phyloP scores from a whole-genome alignment of 2,888 invertebrate genomes.

The Xestoiulus laeticollis region DNA sequence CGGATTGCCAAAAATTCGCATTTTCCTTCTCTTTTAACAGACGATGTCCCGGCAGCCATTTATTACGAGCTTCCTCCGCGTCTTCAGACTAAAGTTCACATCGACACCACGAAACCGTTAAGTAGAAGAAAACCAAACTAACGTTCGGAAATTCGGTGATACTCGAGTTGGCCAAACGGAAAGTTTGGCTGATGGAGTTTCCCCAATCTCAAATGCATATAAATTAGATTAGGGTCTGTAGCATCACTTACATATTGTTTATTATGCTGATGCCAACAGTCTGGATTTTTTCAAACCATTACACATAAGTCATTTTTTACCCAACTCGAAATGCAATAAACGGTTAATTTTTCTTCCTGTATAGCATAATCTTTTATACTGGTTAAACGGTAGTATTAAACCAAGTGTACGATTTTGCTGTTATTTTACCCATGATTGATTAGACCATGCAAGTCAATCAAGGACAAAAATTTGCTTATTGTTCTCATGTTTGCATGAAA shows the following conservation, averaged over 20 bases:
- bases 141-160: not conserved
- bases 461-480: not conserved
- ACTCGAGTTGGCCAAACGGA: not conserved
- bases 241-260: not conserved
- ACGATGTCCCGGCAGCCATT: constrained; percentile 81
- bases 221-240: not conserved
- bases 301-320: constrained; percentile 23
- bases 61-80: constrained; percentile 79
- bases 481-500: not conserved
- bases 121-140: constrained; percentile 52
- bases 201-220: not conserved
- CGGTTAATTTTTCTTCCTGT: constrained; percentile 1
- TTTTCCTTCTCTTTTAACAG: constrained; percentile 67
- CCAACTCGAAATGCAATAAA: not conserved
- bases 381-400: not conserved
- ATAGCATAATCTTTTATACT: not conserved
- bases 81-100: constrained; percentile 72
- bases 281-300: not conserved
- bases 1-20: not conserved
- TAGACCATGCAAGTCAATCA: not conserved
- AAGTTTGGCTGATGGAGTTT: not conserved
- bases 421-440: not conserved
- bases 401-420: too few relatives aligned
- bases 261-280: not conserved
- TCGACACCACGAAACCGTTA: constrained; percentile 67